A percentile compares a stretch with the other conserved stretches of the same genome.
Conservation (phyloP, 2,797 vertebrate genomes). For the Malurus splendens region DNA sequence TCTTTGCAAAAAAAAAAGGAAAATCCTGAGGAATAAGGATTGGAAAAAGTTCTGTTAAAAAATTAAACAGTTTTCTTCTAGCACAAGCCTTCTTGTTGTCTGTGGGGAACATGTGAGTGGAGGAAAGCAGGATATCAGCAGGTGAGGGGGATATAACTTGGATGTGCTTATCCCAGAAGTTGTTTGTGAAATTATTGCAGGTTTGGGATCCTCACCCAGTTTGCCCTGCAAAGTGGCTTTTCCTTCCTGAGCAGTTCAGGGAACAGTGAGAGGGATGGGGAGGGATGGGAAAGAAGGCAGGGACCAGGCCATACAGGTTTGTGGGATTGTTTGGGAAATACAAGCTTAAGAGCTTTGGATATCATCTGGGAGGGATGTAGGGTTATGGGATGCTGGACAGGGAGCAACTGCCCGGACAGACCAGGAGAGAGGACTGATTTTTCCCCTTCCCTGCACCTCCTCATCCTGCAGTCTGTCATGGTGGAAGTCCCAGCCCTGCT, state of each 20-base stretch:
- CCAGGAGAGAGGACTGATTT: background rate
- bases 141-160: background rate
- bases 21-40: background rate
- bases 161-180: background rate
- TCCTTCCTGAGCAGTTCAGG: background rate
- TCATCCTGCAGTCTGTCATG: background rate
- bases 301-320: background rate
- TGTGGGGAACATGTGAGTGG: background rate
- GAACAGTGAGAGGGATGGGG: background rate
- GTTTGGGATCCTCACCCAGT: background rate
- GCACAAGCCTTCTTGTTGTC: background rate
- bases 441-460: background rate
- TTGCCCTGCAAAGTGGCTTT: background rate
- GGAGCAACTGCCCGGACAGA: background rate
- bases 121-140: background rate
- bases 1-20: slow-evolving; percentile 11
- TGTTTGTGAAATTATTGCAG: background rate
- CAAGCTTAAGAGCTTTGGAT: background rate
- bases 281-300: background rate
- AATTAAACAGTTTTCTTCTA: background rate
- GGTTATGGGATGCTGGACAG: background rate
- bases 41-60: slow-evolving; percentile 4
- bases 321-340: background rate
- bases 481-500: background rate
- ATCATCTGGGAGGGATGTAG: background rate